Base-by-base conservation (phyloP, 2,797 vertebrate genomes). In the Philypnodon macrostomus region DNA sequence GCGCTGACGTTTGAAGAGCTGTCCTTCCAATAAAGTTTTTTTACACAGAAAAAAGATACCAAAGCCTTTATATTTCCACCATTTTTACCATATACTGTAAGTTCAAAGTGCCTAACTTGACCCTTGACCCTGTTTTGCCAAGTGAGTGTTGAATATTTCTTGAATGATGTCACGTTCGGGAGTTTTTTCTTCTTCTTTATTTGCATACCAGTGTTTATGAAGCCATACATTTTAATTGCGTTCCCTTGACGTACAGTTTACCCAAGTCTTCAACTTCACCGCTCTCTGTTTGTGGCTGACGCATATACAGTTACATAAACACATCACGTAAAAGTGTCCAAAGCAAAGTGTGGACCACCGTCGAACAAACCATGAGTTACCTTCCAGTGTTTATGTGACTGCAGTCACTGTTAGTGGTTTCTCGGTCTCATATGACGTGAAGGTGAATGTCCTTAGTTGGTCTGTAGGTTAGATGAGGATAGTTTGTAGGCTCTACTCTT, bases 181-280 rank as follows among this genome's bases (percentile, higher is more conserved):
- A 8, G 15, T 42, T 21, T 7, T 1, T 16, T 2, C 1, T n/a
- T 17, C 2, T 15, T 30, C 17, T 46, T 44, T 73, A 60, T 79
- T 79, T 83, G 71, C 73, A 14, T 23, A 41, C 54, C 17, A 27
- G 24, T 64, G 71, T 83, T 79, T 78, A 71, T 64, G 30, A 15
- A 75, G 47, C 36, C 24, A 45, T 75, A 60, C 33, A 6, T 83
- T 76, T 61, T 58, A 17, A 38, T 7, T 4, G 26, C 70, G 65
- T 80, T 81, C 76, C 73, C 31, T 53, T 24, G 66, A 76, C 78
- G 21, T 24, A 53, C 53, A 40, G 56, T 55, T 18, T 64, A 70
- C 9, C n/a, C n/a, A n/a, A n/a, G n/a, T 39, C 2, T 29, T 2
- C 6, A 14, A 34, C 19, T 34, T 8, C 26, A 1, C 41, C 49